These are phyloP conservation scores for Hypsopygia costalis DNA, from an alignment of 2,888 invertebrate genomes.

Conservation along the genomic window DNA sequence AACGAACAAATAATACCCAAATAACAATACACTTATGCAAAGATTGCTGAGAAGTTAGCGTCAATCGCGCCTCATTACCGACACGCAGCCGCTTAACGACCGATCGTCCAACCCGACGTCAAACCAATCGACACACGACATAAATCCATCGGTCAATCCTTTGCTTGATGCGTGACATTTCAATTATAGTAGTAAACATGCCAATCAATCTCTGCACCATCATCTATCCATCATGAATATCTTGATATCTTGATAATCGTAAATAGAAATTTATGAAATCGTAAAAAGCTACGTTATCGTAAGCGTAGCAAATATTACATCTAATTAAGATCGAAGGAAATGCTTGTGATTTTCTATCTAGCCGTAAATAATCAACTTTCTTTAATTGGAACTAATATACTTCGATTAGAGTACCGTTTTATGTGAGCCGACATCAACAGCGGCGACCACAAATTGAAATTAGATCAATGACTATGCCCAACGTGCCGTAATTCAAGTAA, in stretches of 20 bases:
- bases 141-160: conserved; percentile 48
- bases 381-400: not conserved
- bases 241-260: conserved; percentile 6
- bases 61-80: conserved; percentile 35
- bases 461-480: not conserved
- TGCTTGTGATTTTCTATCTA: too few relatives aligned
- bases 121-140: conserved; percentile 40
- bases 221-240: conserved; percentile 33
- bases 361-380: not conserved
- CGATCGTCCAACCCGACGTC: conserved; percentile 36
- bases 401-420: not conserved
- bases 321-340: too few relatives aligned
- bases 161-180: conserved; percentile 54
- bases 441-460: not conserved
- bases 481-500: not conserved
- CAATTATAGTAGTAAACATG: conserved; percentile 58
- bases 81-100: conserved; percentile 31
- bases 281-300: not conserved
- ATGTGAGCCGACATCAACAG: not conserved
- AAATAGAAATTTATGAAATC: not conserved
- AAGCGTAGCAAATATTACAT: too few relatives aligned
- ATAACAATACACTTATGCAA: too few relatives aligned
- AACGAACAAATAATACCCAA: too few relatives aligned
- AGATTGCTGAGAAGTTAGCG: conserved; percentile 10
- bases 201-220: conserved; percentile 51